Conservation (phyloP, 2,888 invertebrate species). For the Chirona hameri region DNA sequence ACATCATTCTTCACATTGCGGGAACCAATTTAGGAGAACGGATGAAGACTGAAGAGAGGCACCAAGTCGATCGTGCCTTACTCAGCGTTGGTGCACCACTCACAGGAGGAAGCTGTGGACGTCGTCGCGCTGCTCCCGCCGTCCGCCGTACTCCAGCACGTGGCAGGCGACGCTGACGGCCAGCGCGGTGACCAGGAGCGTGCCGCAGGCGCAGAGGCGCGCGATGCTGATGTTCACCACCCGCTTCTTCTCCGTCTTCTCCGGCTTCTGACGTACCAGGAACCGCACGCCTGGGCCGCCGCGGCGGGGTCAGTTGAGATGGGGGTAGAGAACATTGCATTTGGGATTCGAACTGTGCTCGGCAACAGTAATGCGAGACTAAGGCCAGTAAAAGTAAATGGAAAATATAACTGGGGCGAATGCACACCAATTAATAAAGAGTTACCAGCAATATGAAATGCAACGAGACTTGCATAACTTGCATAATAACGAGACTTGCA, state of each 20-base stretch:
- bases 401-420: too few relatives aligned
- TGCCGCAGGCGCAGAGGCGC: constrained; percentile 6
- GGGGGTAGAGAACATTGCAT: background rate
- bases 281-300: background rate
- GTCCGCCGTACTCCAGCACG: background rate
- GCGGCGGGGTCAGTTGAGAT: too few relatives aligned
- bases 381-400: too few relatives aligned
- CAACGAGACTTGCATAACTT: too few relatives aligned
- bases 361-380: too few relatives aligned
- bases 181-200: background rate
- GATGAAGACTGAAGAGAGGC: too few relatives aligned
- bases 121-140: background rate
- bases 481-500: too few relatives aligned
- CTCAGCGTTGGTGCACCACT: background rate
- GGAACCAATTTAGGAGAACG: too few relatives aligned
- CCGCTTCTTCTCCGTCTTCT: background rate
- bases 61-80: too few relatives aligned
- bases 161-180: constrained; percentile 2
- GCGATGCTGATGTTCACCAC: constrained; percentile 25
- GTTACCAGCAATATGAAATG: too few relatives aligned
- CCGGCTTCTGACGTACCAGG: constrained; percentile 22
- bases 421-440: background rate
- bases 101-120: background rate
- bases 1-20: too few relatives aligned
- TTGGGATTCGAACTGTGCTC: too few relatives aligned